Evolutionary conservation across 2,888 invertebrate species (phyloP), one percentile per base, ranked within the genome.

Genomic region (Plagiodera versicolora): DNA sequence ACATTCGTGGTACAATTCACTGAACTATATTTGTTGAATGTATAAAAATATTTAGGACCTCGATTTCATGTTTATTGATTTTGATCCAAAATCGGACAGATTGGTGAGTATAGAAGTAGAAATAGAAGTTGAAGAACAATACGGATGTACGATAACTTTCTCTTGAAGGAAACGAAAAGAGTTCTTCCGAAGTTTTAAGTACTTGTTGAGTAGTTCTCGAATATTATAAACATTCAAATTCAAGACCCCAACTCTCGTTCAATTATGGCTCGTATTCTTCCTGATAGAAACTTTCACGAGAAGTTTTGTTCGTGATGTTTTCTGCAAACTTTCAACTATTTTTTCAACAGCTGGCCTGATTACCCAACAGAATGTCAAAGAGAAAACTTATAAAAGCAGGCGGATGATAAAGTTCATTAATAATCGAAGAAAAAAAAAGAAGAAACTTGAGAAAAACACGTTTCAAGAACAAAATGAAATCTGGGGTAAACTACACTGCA

Each of bases 291-390:
- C 32, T 32, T 32, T 11, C 9, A 11, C 32, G 32, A 32, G 10
- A 32, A 32, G 10, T 32, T 32, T 11, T 32, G 9, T 11, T 32
- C 32, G 11, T 32, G 10, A 32, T 32, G 32, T 32, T 11, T 32
- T 32, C 32, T 2, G 32, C 32, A 2, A 32, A 32, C 32, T 32
- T 6, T 32, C 32, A 32, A 32, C 32, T 32, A 51, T 20, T 51
- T 51, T 51, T 51, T 28, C 5, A 32, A 28, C 18, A 30, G 51
- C 51, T 51, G 51, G 8, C 32, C 32, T n/a, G n/a, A n/a, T n/a
- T n/a, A n/a, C n/a, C 50, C 24, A 50, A 30, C 50, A 20, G 16
- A 5, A 51, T 24, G 6, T 24, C 24, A 24, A 24, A 28, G 47
- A n/a, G 16, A 49, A 49, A 28, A 49, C 8, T 49, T 28, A 30